These are phyloP conservation scores for Todus mexicanus DNA, from an alignment of 2,797 vertebrate genomes.

Conservation along the genomic window DNA sequence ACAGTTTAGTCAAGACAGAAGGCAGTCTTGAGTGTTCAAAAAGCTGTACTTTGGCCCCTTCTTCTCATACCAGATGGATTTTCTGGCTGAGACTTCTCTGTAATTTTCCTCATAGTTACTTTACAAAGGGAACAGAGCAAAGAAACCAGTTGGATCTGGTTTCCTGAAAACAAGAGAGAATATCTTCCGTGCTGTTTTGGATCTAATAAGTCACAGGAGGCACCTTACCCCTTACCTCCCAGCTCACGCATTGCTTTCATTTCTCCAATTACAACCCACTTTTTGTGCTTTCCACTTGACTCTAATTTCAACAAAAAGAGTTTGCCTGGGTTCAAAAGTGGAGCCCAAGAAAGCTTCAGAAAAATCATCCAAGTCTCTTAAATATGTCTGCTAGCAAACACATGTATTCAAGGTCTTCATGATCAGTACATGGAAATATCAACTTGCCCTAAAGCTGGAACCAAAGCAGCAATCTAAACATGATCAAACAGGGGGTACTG, in stretches of 20 bases:
- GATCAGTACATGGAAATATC: background rate
- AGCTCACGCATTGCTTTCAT: background rate
- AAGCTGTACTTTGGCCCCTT: slow-evolving; percentile 59
- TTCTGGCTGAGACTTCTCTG: slow-evolving; percentile 59
- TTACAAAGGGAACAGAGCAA: slow-evolving; percentile 48
- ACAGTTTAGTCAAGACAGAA: slow-evolving; percentile 32
- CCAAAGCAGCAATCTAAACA: background rate
- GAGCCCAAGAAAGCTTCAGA: background rate
- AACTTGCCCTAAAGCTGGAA: background rate
- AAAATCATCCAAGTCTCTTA: background rate
- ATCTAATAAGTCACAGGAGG: slow-evolving; percentile 26
- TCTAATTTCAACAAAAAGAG: background rate
- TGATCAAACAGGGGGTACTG: background rate
- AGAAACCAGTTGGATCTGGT: slow-evolving; percentile 50
- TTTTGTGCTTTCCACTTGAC: slow-evolving; percentile 13
- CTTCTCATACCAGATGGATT: slow-evolving; percentile 63
- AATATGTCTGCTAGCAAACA: background rate
- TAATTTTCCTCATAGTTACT: slow-evolving; percentile 59
- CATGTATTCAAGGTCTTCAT: background rate
- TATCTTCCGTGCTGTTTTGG: slow-evolving; percentile 8
- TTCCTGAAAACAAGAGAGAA: slow-evolving; percentile 11
- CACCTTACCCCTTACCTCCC: slow-evolving; percentile 29
- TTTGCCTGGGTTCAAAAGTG: background rate
- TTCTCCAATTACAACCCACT: slow-evolving; percentile 11
- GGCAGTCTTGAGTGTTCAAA: slow-evolving; percentile 39